Evolutionary conservation across 2,797 vertebrate species (phyloP), one percentile per base, ranked within the genome.

Genomic region (Pogoniulus pusillus): DNA sequence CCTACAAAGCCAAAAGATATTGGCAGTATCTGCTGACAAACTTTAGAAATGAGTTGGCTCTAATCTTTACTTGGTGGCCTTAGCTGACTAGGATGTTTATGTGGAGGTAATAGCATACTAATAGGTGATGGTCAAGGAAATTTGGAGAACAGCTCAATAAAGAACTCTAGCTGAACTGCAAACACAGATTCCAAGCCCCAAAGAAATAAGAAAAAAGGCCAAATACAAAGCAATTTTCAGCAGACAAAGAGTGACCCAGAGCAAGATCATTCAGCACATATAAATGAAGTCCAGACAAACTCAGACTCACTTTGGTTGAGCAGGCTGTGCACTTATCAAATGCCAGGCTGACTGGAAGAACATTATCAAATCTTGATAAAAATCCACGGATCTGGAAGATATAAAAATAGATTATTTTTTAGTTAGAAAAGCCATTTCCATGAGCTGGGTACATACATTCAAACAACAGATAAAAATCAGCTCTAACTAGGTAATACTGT

Each of bases 311-410:
- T 96, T 98, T 98, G 72, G 97, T 88, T n/a, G 99, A 99, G 96
- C 99, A 99, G 89, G 99, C 99, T 4, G 99, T 99, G 95, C 99
- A 99, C 96, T 99, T 99, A 97, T 99, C 99, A 95, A 99, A 99
- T 4, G 99, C 99, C 95, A 99, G 96, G 94, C 99, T 99, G 89
- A 99, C 99, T 66, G 99, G 99, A 94, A 99, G 98, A 85, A 99
- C 99, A 11, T 99, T 99, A 97, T 99, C 99, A 93, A 99, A 99
- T 84, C 99, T 98, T 41, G 99, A 98, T 68, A 99, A 98, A 97
- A 99, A 99, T 39, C 99, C 99, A 93, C 99, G 98, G 85, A 99
- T 99, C 99, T 99, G 96, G 72, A 97, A 96, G 92, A 62, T n/a
- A 37, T 78, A 93, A 62, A 57, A 83, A 80, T 30, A 92, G 59